Evolutionary conservation across 2,113 vertebrate genomes (phyloP).

Genomic region (Poeciliopsis occidentalis): DNA sequence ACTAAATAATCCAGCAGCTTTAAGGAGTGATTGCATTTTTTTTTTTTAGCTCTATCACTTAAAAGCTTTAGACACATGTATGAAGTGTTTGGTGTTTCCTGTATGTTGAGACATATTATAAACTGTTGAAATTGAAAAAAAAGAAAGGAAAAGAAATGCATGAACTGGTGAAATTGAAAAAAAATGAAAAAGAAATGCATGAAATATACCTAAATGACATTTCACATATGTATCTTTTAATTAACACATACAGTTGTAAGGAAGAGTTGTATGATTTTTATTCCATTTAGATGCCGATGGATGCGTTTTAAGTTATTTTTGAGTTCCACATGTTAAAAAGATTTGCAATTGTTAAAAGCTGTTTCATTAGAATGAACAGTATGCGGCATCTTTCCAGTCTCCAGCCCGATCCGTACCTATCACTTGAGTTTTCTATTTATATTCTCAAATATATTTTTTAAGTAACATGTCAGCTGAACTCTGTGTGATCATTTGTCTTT

Average conservation of each 20-base stretch:
- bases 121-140: not conserved
- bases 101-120: too few species aligned
- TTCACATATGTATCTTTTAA: not conserved
- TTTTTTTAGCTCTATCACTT: too few species aligned
- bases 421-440: conserved; percentile 11
- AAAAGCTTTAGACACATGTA: too few species aligned
- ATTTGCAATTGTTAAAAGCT: not conserved
- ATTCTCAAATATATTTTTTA: conserved; percentile 21
- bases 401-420: not conserved
- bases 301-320: not conserved
- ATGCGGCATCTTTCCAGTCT: conserved; percentile 1
- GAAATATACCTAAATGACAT: not conserved
- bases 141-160: not conserved
- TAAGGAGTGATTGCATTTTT: too few species aligned
- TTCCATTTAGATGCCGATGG: not conserved
- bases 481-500: conserved; percentile 44
- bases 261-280: not conserved
- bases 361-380: not conserved
- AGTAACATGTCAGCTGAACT: conserved; percentile 38
- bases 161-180: not conserved
- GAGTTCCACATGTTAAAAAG: not conserved
- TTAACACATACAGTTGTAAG: too few species aligned
- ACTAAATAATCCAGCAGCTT: too few species aligned
- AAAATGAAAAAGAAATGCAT: not conserved
- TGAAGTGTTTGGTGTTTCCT: too few species aligned